phyloP scores from a whole-genome alignment of 2,888 invertebrate species.

The Harpalus rubripes region DNA sequence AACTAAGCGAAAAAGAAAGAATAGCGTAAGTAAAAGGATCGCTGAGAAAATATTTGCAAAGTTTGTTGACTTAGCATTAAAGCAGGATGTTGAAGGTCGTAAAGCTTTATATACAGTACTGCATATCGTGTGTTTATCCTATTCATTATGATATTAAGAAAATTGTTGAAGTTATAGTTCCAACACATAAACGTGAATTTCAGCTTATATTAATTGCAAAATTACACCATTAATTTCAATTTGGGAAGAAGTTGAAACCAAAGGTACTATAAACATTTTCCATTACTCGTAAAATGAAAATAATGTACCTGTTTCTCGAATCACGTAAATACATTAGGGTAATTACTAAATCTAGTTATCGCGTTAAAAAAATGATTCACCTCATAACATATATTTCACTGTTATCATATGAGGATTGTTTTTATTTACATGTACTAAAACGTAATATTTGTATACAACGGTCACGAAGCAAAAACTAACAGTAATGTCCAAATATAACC shows the following conservation, averaged over 20 bases:
- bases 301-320: constrained; percentile 24
- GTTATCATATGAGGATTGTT: constrained; percentile 4
- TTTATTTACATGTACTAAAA: constrained; percentile 44
- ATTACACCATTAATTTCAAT: constrained; percentile 20
- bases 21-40: not conserved
- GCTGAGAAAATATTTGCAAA: not conserved
- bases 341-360: constrained; percentile 43
- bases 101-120: not conserved
- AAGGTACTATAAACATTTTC: constrained; percentile 3
- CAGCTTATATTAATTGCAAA: not conserved
- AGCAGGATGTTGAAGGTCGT: not conserved
- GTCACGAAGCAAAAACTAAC: constrained; percentile 42
- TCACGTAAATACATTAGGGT: constrained; percentile 27
- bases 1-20: not conserved
- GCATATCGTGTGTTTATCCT: not conserved
- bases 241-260: constrained; percentile 8
- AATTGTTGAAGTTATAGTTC: not conserved
- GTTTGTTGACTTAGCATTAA: not conserved
- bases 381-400: constrained; percentile 21
- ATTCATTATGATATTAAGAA: not conserved
- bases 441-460: constrained; percentile 34
- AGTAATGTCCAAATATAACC: constrained; percentile 51
- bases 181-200: not conserved
- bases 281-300: constrained; percentile 16
- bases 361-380: constrained; percentile 4